These are phyloP conservation scores for Paramormyrops hopkinsi DNA, from an alignment of 2,797 vertebrate species.

Conservation along the genomic window DNA sequence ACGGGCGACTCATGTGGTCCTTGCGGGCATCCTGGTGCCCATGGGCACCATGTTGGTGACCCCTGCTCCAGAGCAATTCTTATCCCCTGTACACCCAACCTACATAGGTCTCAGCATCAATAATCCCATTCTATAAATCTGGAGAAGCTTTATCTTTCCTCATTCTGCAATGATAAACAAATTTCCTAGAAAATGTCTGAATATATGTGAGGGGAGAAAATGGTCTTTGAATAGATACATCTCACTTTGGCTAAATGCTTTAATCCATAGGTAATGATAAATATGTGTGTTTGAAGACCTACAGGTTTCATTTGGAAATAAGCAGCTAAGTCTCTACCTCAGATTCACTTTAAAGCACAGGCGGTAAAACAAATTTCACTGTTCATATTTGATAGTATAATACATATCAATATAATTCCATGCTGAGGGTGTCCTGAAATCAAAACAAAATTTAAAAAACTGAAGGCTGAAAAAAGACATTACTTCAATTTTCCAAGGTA, in stretches of 20 bases:
- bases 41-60: background rate
- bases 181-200: background rate
- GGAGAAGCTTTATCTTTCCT: background rate
- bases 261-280: background rate
- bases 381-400: background rate
- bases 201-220: background rate
- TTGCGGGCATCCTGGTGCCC: background rate
- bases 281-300: background rate
- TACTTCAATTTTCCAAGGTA: background rate
- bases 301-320: background rate
- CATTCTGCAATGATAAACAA: background rate
- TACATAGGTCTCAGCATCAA: background rate
- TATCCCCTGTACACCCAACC: background rate
- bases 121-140: background rate
- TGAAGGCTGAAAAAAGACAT: background rate
- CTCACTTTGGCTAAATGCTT: background rate
- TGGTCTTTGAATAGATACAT: background rate
- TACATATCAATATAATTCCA: background rate
- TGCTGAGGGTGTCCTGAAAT: background rate
- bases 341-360: background rate
- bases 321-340: background rate
- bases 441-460: background rate
- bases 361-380: background rate
- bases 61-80: background rate
- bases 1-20: background rate